Base-by-base conservation (phyloP, 2,113 vertebrate species). In the Elachura formosa region DNA sequence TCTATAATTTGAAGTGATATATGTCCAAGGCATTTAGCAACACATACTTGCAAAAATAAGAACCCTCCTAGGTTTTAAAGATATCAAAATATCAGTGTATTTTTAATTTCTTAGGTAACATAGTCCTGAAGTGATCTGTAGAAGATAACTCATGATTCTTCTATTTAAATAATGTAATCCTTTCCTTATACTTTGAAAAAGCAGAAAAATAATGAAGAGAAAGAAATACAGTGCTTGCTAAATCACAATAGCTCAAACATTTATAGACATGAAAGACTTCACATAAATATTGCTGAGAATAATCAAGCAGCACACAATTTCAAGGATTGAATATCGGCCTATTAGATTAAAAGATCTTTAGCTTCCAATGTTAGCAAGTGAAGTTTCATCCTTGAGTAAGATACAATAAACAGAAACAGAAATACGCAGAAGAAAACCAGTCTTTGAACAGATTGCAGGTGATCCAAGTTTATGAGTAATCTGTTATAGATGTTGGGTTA, bases 41-140 rank as follows among this genome's bases (percentile, higher is more conserved):
- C 5, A 41, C 10, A 9, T 12, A 21, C 22, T 74, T 54, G 11
- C 46, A 87, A 59, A 94, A 61, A 46, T 52, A 4, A 0, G 8
- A n/a, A 11, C 6, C 9, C 18, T 20, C 11, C 26, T 22, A 58
- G 33, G 6, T 67, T 67, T 51, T 49, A 81, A 66, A 91, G 59
- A 16, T 24, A 28, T n/a, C 14, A 63, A 55, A 94, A 78, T n/a
- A n/a, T n/a, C 5, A n/a, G 14, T 43, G 23, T 62, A 28, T 54
- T 67, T 95, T 59, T 66, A 64, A 85, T 87, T 88, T 72, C 36
- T 87, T 96, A 77, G 45, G 49, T 96, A 93, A 83, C 36, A 76
- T 28, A 89, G 81, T 73, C 67, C 66, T 89, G n/a, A 80, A 62
- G 10, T 21, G 58, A 69, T 28, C 45, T 61, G 21, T 10, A 83